Conservation (phyloP, 2,113 vertebrate genomes). For the Paraplagusia blochii region DNA sequence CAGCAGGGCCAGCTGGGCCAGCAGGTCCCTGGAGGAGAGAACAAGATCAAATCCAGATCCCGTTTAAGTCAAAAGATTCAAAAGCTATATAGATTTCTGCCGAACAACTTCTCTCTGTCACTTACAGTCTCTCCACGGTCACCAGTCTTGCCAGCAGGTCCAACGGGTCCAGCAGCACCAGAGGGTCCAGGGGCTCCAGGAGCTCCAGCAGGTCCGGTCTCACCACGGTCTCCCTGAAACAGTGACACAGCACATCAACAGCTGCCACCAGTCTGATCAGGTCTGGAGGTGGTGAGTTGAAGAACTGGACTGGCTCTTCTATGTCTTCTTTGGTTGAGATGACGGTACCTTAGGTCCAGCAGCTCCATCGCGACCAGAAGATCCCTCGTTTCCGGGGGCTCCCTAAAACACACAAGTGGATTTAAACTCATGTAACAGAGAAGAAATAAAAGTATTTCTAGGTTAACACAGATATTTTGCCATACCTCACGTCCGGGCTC, state of each 20-base stretch:
- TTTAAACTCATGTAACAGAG: not conserved
- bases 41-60: not conserved
- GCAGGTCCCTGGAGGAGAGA: conserved; percentile 81
- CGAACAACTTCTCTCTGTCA: conserved; percentile 30
- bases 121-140: conserved; percentile 96
- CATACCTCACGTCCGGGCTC: conserved; percentile 95
- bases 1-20: conserved; percentile 85
- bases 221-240: conserved; percentile 93
- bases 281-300: too few species aligned
- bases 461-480: not conserved
- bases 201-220: conserved; percentile 82
- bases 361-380: conserved; percentile 89
- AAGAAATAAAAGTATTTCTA: not conserved
- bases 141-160: conserved; percentile 93
- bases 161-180: conserved; percentile 90
- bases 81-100: too few species aligned
- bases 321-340: not conserved
- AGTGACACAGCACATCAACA: not conserved
- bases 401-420: conserved; percentile 74
- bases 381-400: conserved; percentile 88
- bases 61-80: too few species aligned
- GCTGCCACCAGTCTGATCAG: not conserved
- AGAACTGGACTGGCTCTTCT: conserved; percentile 1
- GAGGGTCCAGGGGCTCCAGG: conserved; percentile 92
- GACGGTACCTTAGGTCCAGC: conserved; percentile 87